A percentile compares a stretch with the other conserved stretches of the same genome.
Conservation (phyloP, 2,113 vertebrate species). For the Calidris pugnax region DNA sequence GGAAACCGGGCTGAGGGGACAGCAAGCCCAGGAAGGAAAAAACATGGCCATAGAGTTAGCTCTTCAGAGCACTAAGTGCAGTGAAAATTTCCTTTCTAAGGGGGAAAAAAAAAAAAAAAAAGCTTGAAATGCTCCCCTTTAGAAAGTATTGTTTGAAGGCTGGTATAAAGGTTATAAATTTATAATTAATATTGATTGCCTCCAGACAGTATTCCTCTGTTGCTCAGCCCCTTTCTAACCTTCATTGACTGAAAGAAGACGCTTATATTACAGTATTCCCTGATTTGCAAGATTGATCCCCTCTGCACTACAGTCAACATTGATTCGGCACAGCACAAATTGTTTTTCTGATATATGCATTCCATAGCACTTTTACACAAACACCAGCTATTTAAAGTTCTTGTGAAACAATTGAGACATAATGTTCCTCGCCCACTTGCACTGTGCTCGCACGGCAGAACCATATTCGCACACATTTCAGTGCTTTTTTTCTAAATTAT, state of each 20-base stretch:
- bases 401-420: background rate
- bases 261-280: constrained; percentile 65
- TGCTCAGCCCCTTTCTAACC: constrained; percentile 76
- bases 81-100: background rate
- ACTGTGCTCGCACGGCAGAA: background rate
- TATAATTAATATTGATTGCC: constrained; percentile 89
- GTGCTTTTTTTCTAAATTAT: background rate
- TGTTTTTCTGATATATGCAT: constrained; percentile 44
- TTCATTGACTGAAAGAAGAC: constrained; percentile 77
- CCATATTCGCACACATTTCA: background rate
- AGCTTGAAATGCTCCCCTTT: constrained; percentile 16
- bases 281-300: constrained; percentile 72
- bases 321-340: constrained; percentile 59
- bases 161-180: constrained; percentile 88
- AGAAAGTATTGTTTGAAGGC: constrained; percentile 57
- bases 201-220: constrained; percentile 73
- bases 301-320: constrained; percentile 21
- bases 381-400: background rate
- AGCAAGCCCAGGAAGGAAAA: background rate
- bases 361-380: background rate
- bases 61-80: background rate
- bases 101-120: background rate
- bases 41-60: background rate
- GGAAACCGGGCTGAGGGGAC: background rate
- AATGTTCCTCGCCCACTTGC: background rate